A percentile compares a stretch with the other conserved stretches of the same genome.
phyloP scores from a whole-genome alignment of 2,113 vertebrate species.

The Lutjanus erythropterus region DNA sequence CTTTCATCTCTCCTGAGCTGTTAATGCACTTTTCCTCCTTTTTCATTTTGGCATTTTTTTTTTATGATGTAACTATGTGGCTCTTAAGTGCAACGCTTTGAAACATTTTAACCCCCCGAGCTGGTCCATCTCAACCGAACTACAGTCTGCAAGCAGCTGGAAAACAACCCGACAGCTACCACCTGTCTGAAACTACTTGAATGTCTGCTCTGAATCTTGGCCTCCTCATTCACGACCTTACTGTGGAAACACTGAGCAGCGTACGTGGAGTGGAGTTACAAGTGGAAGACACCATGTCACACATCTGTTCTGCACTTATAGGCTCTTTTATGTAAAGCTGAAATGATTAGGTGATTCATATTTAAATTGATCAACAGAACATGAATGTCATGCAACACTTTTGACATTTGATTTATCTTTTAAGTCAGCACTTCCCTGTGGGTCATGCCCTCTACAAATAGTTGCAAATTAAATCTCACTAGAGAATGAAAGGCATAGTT shows the following conservation, averaged over 20 bases:
- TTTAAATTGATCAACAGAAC: background rate
- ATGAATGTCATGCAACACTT: background rate
- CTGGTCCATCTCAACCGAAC: conserved; percentile 37
- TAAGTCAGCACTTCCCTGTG: background rate
- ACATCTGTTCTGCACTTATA: background rate
- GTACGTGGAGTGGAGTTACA: background rate
- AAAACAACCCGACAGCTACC: conserved; percentile 51
- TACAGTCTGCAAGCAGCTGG: conserved; percentile 36
- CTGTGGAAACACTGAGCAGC: conserved; percentile 13
- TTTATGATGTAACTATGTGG: conserved; percentile 74
- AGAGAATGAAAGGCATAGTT: no score
- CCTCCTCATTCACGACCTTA: conserved; percentile 11
- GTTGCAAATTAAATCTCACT: background rate
- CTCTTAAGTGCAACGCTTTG: conserved; percentile 67
- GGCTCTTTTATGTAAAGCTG: background rate
- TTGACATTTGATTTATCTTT: background rate
- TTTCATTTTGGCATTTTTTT: conserved; percentile 28
- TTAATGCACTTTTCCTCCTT: conserved; percentile 48
- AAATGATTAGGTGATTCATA: background rate
- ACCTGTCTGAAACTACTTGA: conserved; percentile 41
- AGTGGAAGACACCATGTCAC: background rate
- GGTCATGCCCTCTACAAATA: background rate
- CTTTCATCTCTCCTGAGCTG: conserved; percentile 61
- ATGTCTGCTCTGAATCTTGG: conserved; percentile 31
- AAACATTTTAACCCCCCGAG: conserved; percentile 54